Evolutionary conservation across 2,797 vertebrate genomes (phyloP), one percentile per base, ranked within the genome.

Genomic region (Oreochromis mossambicus): DNA sequence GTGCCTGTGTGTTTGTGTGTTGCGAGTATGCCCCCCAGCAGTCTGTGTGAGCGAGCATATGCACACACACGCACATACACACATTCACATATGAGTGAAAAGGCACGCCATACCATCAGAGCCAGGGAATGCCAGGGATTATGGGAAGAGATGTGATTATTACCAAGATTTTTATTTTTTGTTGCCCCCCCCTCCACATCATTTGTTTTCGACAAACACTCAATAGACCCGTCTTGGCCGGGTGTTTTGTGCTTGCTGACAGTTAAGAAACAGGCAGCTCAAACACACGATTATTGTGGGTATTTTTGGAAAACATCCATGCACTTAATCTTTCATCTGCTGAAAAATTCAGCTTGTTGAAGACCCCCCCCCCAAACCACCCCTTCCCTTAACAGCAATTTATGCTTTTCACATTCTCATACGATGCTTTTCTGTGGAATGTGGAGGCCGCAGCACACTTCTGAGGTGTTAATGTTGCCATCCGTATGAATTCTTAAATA

Each of bases 141-240:
- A 96, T 89, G 85, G 89, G 91, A 92, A 93, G 87, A 93, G 93
- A 95, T 95, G 94, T 95, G 95, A 96, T 96, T 97, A 96, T 96
- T 96, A 96, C 95, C 93, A 88, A 94, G 94, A 94, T 94, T 92
- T 91, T 88, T 86, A 86, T 89, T 86, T 68, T 70, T 88, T 82
- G 55, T 90, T 13, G 58, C n/a, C 26, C 8, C 50, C 6, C 17
- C 63, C 38, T 10, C 73, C 77, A 66, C 84, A 88, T 92, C 90
- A 90, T 94, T 95, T 94, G 91, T 95, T 94, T 90, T 91, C 78
- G 32, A 89, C 91, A 82, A 92, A 89, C 80, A 66, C 90, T 96
- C 93, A 95, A 95, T 95, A 95, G 94, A 93, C 90, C 90, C 92
- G 84, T 93, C 92, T 93, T 89, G 90, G 90, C 91, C 80, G 83